Evolutionary conservation across 2,888 invertebrate species (phyloP).

Genomic region (Ditula angustiorana): DNA sequence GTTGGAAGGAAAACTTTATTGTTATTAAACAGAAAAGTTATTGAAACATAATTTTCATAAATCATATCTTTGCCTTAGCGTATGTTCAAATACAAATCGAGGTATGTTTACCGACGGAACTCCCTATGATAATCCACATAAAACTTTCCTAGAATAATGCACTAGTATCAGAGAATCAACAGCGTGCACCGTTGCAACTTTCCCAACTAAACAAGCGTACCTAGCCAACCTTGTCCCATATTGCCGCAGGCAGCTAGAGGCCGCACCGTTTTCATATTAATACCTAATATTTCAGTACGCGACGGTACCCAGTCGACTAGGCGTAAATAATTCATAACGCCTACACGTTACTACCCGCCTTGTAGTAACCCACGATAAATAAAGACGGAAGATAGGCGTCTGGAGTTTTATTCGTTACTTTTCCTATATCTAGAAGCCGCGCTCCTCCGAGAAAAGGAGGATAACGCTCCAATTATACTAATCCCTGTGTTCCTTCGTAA

Average conservation of each 20-base stretch:
- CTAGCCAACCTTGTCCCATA: constrained; percentile 53
- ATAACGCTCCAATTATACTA: constrained; percentile 29
- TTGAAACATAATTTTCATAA: no score
- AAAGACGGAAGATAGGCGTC: constrained; percentile 15
- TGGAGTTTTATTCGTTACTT: constrained; percentile 9
- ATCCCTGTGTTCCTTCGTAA: constrained; percentile 3
- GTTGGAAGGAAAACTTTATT: no score
- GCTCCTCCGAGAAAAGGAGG: constrained; percentile 17
- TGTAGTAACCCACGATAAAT: constrained; percentile 24
- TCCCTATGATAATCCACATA: neutral
- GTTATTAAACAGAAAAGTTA: no score
- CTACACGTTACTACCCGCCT: constrained; percentile 31
- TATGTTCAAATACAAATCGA: neutral
- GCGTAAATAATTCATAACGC: constrained; percentile 62
- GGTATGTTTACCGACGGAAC: neutral
- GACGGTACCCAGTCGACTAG: constrained; percentile 46
- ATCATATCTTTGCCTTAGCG: neutral
- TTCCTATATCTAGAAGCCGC: neutral
- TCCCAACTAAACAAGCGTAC: constrained; percentile 38
- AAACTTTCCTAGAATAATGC: constrained; percentile 4
- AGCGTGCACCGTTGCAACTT: constrained; percentile 29
- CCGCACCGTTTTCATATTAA: constrained; percentile 51
- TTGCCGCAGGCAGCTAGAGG: constrained; percentile 41
- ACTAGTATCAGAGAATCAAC: constrained; percentile 14
- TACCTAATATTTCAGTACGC: constrained; percentile 54